Percentiles rank a stretch among this genome's conserved stretches.
Conservation (phyloP, 2,888 invertebrate genomes). For the Sminthurinus aureus region DNA sequence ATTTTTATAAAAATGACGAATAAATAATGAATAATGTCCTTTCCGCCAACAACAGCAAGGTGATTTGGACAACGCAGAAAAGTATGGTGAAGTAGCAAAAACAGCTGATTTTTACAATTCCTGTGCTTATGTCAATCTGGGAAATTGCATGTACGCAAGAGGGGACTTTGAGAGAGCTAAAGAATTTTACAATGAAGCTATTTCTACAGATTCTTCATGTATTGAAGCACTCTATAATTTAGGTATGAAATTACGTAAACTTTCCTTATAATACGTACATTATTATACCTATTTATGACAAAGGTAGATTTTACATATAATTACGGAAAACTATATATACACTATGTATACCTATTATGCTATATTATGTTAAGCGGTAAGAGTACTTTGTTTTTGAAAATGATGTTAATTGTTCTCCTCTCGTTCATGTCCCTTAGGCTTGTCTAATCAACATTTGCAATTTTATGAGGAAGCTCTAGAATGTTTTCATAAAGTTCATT, state of each 20-base stretch:
- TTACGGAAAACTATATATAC: no score
- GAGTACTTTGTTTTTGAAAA: no score
- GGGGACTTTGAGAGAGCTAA: constrained; percentile 76
- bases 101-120: constrained; percentile 80
- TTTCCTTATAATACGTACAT: no score
- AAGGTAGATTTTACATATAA: no score
- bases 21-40: neutral
- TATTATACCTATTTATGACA: no score
- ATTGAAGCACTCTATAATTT: constrained; percentile 86
- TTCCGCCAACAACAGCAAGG: constrained; percentile 71
- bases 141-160: constrained; percentile 77
- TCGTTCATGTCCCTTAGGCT: constrained; percentile 61
- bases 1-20: neutral
- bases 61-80: constrained; percentile 78
- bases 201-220: constrained; percentile 80
- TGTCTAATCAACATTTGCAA: constrained; percentile 74
- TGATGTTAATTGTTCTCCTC: no score
- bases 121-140: constrained; percentile 83
- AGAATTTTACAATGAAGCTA: constrained; percentile 76
- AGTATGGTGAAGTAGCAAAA: constrained; percentile 77
- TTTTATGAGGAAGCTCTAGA: constrained; percentile 79
- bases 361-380: no score
- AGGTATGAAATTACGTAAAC: constrained; percentile 62
- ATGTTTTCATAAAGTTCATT: constrained; percentile 77
- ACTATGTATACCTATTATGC: no score